A percentile compares a stretch with the other conserved stretches of the same genome.
phyloP scores from a whole-genome alignment of 2,797 vertebrate genomes.

The Poecilia wingei region DNA sequence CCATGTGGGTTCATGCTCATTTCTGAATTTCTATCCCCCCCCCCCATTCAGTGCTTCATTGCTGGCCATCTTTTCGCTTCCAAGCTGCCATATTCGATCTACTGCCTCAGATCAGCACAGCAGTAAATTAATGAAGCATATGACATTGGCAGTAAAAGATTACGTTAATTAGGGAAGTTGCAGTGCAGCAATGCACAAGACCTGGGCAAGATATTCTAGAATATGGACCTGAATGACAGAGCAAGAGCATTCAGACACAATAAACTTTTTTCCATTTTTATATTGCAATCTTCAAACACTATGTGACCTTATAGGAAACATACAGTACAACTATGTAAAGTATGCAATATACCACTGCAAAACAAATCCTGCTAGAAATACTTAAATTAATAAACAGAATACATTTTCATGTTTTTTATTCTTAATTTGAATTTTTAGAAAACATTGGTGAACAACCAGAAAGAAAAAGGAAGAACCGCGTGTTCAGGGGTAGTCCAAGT shows the following conservation, averaged over 20 bases:
- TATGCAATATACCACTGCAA: not conserved
- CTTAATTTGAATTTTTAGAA: not conserved
- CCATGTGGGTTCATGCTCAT: not conserved
- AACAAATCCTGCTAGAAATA: not conserved
- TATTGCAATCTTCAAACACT: not conserved
- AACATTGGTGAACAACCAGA: not conserved
- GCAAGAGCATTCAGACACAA: not conserved
- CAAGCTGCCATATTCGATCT: slow-evolving; percentile 11
- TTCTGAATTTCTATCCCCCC: slow-evolving; percentile 1
- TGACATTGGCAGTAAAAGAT: slow-evolving; percentile 3
- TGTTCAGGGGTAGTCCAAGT: not conserved
- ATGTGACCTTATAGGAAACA: not conserved
- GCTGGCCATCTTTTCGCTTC: not conserved
- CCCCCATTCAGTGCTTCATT: slow-evolving; percentile 16
- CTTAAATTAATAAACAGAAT: not conserved
- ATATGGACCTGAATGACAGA: not conserved
- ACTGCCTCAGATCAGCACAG: slow-evolving; percentile 10
- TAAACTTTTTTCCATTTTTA: not conserved
- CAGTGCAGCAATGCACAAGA: not conserved
- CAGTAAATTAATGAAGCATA: slow-evolving; percentile 15
- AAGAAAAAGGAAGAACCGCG: not conserved
- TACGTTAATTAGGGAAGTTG: slow-evolving; percentile 7
- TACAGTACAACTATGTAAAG: not conserved
- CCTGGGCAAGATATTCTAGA: not conserved
- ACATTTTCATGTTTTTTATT: not conserved